Base-by-base conservation (phyloP, 2,113 vertebrate genomes). In the Peromyscus leucopus region DNA sequence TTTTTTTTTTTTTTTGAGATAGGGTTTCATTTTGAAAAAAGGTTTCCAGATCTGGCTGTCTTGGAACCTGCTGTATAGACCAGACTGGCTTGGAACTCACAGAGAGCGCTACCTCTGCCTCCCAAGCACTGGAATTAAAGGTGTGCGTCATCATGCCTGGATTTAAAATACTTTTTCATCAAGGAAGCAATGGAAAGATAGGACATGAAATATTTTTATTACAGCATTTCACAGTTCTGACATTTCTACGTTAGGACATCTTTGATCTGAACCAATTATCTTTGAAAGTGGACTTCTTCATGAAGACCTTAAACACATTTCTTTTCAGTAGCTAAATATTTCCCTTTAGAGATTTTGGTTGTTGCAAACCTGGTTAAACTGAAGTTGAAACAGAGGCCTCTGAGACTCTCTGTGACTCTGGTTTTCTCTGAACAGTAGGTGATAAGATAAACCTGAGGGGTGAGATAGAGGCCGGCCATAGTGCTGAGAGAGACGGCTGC, bases 171-270 rank as follows among this genome's bases (percentile, higher is more conserved):
- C 57, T 80, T 95, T 95, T 92, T 93, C 83, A 93, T 95, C 0
- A 9, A 95, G 91, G 85, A 96, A 91, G 76, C 95, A 95, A 48
- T 95, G 96, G 93, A 92, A 93, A 95, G 51, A 83, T 87, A 95
- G 82, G 55, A 93, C 21, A 2, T 71, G 79, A 94, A 95, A 78
- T 26, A 33, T 91, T 97, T 97, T 96, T 61, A 91, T 67, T 96
- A 96, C 88, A 94, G 79, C 85, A 75, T 97, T 93, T 95, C 97
- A 87, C 39, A 63, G n/a, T 91, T 95, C 86, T 96, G 94, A 94
- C 89, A 96, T 89, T 94, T 94, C 59, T 97, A 0, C 61, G 88
- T 96, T 89, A 87, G 91, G 80, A 57, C 39, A 78, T 97, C 76
- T 96, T 89, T 97, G 85, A 93, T 92, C 76, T 93, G 93, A 93